A percentile compares a stretch with the other conserved stretches of the same genome.
phyloP scores from a whole-genome alignment of 35 echinoderm and acorn worm species.

The Ophioderma brevispina region DNA sequence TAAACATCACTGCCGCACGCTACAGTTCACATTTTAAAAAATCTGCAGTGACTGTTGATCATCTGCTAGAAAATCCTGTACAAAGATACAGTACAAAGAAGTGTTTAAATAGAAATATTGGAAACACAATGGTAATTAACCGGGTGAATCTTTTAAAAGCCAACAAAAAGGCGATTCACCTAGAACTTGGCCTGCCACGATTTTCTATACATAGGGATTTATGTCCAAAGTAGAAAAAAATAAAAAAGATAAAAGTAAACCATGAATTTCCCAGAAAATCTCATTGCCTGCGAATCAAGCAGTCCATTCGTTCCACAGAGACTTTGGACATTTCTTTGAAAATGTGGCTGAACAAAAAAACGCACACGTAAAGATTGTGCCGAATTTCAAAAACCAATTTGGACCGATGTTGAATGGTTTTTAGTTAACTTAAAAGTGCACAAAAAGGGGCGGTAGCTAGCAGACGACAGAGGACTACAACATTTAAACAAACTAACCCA shows the following conservation, averaged over 20 bases:
- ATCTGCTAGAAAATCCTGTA: too few species aligned
- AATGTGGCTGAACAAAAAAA: background rate
- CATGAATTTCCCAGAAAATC: background rate
- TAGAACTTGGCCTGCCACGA: background rate
- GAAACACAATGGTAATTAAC: background rate
- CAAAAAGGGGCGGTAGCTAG: too few species aligned
- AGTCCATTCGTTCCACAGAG: background rate
- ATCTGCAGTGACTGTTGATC: too few species aligned
- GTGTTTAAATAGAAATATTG: background rate
- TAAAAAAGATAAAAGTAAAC: background rate
- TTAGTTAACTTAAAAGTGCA: background rate
- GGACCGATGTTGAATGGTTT: conserved; percentile 12
- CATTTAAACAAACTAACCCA: too few species aligned
- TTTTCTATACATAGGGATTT: background rate
- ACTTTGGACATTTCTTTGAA: conserved; percentile 9
- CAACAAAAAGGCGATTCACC: background rate
- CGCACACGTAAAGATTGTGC: background rate
- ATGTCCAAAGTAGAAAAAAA: background rate
- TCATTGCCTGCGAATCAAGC: background rate
- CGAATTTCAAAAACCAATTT: conserved; percentile 1
- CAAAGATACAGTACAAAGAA: too few species aligned
- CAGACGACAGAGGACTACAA: too few species aligned
- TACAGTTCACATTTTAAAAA: too few species aligned
- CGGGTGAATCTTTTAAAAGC: background rate
- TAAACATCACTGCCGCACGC: too few species aligned